Evolutionary conservation across 2,888 invertebrate genomes (phyloP).

Genomic region (Nomada goodeniana): DNA sequence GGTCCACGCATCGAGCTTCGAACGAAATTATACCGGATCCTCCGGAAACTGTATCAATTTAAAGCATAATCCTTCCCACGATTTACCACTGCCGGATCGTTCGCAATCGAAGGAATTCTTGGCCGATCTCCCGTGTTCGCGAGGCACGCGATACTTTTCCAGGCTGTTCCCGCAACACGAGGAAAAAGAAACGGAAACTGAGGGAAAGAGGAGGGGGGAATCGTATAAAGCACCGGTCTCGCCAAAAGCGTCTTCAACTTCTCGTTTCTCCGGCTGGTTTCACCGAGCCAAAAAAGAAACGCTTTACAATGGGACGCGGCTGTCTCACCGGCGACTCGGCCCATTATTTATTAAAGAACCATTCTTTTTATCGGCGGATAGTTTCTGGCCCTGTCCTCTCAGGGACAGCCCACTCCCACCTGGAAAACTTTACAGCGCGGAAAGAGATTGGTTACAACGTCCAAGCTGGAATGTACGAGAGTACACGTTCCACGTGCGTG

Average conservation of each 20-base stretch:
- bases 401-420: conserved; percentile 32
- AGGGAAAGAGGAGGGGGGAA: background rate
- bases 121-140: background rate
- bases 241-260: conserved; percentile 66
- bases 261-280: conserved; percentile 63
- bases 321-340: conserved; percentile 60
- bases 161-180: background rate
- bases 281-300: conserved; percentile 62
- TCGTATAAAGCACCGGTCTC: conserved; percentile 54
- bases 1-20: background rate
- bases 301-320: conserved; percentile 64
- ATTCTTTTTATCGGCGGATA: conserved; percentile 70
- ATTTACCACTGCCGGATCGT: background rate
- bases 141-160: conserved; percentile 40
- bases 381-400: conserved; percentile 58
- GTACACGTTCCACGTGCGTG: background rate
- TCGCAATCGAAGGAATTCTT: conserved; percentile 5
- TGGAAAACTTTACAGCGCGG: conserved; percentile 74
- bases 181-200: conserved; percentile 15
- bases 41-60: too few species aligned
- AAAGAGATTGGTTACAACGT: conserved; percentile 59
- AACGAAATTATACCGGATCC: background rate
- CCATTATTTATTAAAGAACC: conserved; percentile 74
- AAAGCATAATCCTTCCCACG: background rate
- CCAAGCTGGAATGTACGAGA: background rate